Base-by-base conservation (phyloP, 1,140 invertebrate genomes). In the Pararge aegeria region DNA sequence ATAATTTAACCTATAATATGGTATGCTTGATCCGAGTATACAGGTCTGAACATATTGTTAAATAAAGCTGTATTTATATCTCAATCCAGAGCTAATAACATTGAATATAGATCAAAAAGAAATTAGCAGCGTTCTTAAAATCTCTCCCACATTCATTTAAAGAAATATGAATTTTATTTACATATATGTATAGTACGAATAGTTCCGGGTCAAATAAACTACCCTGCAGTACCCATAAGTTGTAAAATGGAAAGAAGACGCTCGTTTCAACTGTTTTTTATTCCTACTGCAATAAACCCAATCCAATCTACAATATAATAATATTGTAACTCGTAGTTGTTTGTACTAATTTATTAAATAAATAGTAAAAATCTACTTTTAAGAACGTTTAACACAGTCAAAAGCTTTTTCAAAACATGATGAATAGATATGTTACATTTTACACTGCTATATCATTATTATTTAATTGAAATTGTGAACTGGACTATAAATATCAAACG, bases 41-140 rank as follows among this genome's bases (percentile, higher is more conserved):
- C 3, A 16, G 12, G 1, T 40, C 16, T 18, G 13, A 0, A 5
- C 9, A 40, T 2, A 2, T 6, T 42, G 10, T 20, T 5, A 42
- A 27, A 10, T 10, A 51, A 46, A 58, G 44, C 55, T 46, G 48
- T 51, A 40, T 64, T 52, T 34, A 50, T 64, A 64, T 53, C 30
- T 48, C 13, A 21, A 21, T 30, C 19, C 18, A 15, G 19, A 46
- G 44, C 34, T 58, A n/a, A 51, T 42, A 24, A 64, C 60, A 61
- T 30, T 52, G 38, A 60, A 64, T 56, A 53, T 46, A 59, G 10
- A 68, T 53, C 48, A 55, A 19, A 48, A 48, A 63, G 58, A 67
- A 68, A 60, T 62, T 65, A 68, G 58, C 55, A 67, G 61, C 62
- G 54, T 55, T 40, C 16, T 40, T 51, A 19, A 50, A 57, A 68